These are phyloP conservation scores for Apostichopus japonicus DNA, from an alignment of 35 echinoderm and acorn worm species.

Conservation along the genomic window DNA sequence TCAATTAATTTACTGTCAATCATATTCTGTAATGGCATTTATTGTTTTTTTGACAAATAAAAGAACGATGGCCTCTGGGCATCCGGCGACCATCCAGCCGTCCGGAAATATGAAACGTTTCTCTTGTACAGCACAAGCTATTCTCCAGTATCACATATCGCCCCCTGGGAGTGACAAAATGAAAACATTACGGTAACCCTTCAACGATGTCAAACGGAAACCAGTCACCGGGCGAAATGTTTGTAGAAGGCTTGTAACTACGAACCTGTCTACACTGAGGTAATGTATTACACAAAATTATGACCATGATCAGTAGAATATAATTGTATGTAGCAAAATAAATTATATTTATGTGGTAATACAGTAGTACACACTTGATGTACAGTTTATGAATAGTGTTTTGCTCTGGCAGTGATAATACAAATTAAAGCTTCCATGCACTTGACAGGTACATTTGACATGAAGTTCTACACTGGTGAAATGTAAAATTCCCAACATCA, in stretches of 20 bases:
- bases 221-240: background rate
- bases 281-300: too few relatives aligned
- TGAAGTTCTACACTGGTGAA: too few relatives aligned
- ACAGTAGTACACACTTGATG: too few relatives aligned
- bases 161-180: background rate
- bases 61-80: conserved; percentile 3
- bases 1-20: conserved; percentile 22
- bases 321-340: too few relatives aligned
- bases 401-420: too few relatives aligned
- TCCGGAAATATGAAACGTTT: background rate
- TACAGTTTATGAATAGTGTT: too few relatives aligned
- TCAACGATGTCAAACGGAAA: background rate
- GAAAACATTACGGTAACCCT: background rate
- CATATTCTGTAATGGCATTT: conserved; percentile 6
- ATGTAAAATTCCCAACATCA: too few relatives aligned
- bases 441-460: too few relatives aligned
- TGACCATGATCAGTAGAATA: too few relatives aligned
- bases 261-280: too few relatives aligned
- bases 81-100: background rate
- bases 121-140: background rate
- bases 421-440: too few relatives aligned
- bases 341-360: too few relatives aligned
- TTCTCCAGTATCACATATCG: background rate
- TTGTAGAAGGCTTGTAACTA: background rate
- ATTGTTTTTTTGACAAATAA: conserved; percentile 1